A percentile compares a stretch with the other conserved stretches of the same genome.
phyloP scores from a whole-genome alignment of 2,797 vertebrate species.

The Enteromius trimaculatus region DNA sequence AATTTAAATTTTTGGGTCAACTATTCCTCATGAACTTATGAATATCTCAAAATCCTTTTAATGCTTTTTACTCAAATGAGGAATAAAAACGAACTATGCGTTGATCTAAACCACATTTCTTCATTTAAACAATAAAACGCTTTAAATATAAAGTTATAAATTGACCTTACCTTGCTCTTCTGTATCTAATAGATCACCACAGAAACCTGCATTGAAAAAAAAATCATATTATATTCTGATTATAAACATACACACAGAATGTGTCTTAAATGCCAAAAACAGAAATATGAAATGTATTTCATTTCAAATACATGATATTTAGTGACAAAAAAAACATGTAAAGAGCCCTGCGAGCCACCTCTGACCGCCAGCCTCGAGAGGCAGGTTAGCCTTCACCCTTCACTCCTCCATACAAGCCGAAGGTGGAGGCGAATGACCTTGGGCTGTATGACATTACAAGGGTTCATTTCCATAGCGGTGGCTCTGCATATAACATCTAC shows the following conservation, averaged over 20 bases:
- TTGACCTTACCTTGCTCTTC: conserved; percentile 37
- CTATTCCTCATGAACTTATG: background rate
- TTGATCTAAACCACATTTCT: background rate
- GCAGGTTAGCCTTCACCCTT: conserved; percentile 15
- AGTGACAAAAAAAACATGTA: background rate
- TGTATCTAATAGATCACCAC: conserved; percentile 15
- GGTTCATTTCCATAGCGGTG: conserved; percentile 23
- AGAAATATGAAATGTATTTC: background rate
- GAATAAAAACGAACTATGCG: background rate
- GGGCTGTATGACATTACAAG: background rate
- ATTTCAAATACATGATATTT: background rate
- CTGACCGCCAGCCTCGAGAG: background rate
- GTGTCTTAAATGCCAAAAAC: background rate
- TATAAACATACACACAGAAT: background rate
- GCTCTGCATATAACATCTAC: background rate
- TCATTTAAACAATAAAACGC: background rate
- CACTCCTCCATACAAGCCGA: background rate
- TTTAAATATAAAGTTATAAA: background rate
- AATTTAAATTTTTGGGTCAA: no score
- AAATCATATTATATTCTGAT: background rate
- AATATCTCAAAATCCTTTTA: background rate
- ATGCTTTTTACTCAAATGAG: background rate
- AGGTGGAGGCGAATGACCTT: conserved; percentile 36
- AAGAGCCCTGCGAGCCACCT: background rate
- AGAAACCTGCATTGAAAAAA: conserved; percentile 25